Percentiles rank a stretch among this genome's conserved stretches.
Evolutionary conservation across 2,888 invertebrate species (phyloP).

Genomic region (Cecidostiba fungosa): DNA sequence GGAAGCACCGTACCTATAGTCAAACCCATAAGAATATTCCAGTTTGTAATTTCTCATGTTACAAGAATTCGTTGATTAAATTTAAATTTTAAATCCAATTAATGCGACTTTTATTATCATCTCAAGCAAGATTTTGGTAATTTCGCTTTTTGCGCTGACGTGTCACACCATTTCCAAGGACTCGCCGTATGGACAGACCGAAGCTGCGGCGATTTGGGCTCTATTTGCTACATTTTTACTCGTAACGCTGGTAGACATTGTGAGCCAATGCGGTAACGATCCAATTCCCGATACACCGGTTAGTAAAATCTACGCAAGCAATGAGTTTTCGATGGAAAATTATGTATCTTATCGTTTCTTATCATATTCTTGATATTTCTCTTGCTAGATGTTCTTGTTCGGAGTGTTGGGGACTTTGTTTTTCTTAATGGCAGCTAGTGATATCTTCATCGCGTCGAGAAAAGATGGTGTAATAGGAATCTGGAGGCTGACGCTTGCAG

Average conservation of each 20-base stretch:
- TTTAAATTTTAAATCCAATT: conserved; percentile 18
- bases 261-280: conserved; percentile 76
- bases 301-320: conserved; percentile 43
- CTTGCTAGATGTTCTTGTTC: conserved; percentile 71
- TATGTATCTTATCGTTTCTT: background rate
- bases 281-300: conserved; percentile 78
- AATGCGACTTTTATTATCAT: conserved; percentile 33
- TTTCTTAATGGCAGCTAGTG: conserved; percentile 68
- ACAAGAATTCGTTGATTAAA: conserved; percentile 32
- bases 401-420: conserved; percentile 68
- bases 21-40: conserved; percentile 72
- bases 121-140: conserved; percentile 65
- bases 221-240: conserved; percentile 71
- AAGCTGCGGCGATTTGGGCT: conserved; percentile 65
- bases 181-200: conserved; percentile 66
- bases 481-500: conserved; percentile 67
- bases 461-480: conserved; percentile 61
- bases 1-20: conserved; percentile 65
- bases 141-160: conserved; percentile 65
- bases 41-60: conserved; percentile 69
- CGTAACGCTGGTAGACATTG: conserved; percentile 75
- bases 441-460: conserved; percentile 65
- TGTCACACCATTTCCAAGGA: conserved; percentile 66
- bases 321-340: background rate
- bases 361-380: conserved; percentile 6